Evolutionary conservation across 2,797 vertebrate species (phyloP), one percentile per base, ranked within the genome.

Genomic region (Orientallactaga sibirica): DNA sequence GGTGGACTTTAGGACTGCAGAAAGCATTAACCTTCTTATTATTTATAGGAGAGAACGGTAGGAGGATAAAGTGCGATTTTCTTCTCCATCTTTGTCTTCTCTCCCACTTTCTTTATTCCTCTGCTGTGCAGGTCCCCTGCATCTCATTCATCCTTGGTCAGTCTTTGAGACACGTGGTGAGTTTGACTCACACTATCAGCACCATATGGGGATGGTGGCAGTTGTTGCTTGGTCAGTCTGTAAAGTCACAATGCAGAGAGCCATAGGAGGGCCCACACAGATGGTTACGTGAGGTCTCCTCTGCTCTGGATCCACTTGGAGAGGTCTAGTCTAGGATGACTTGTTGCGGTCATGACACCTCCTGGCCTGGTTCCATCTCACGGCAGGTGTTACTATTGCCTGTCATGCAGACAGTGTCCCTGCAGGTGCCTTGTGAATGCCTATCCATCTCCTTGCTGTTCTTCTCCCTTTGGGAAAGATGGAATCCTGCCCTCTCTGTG

Each of bases 21-120:
- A 97, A 95, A 86, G 61, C 74, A 93, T 96, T 96, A 95, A 97
- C 80, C 90, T 94, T 93, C 91, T 88, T 55, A 29, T 91, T 91
- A 95, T 94, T 96, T 96, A 97, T 90, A 95, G 94, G 83, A 83
- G 8, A 24, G 78, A 97, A 84, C 70, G 79, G 83, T 78, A 92
- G 93, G 90, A 88, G 74, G n/a, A 88, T 92, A 95, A 86, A 71
- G 67, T 33, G 18, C 86, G 52, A 71, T 86, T 71, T 76, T 16
- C 29, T 55, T 91, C 4, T 29, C 62, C 62, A 25, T 29, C 58
- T 87, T 27, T 86, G 37, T 74, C 68, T 88, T 70, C 62, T 68
- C 58, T 70, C 61, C 1, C 18, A 25, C 62, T 2, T 61, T 68
- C 41, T 66, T 61, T 64, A 24, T 37, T 76, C 14, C 2, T 66